These are phyloP conservation scores for Bostrychus sinensis DNA, from an alignment of 2,113 vertebrate species.

Conservation along the genomic window DNA sequence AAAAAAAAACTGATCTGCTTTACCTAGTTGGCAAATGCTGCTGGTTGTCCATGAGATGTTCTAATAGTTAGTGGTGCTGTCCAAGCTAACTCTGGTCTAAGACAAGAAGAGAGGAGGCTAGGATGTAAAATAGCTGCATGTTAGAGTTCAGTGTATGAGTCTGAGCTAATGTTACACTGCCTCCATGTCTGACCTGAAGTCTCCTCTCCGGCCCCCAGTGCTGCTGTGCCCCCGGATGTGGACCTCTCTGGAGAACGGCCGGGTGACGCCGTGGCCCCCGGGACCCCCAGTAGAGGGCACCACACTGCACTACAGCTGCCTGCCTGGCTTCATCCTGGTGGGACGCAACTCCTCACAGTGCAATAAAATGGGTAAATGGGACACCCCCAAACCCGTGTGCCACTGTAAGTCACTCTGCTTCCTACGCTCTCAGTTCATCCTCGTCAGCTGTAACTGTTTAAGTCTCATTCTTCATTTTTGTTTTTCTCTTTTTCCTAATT, in stretches of 20 bases:
- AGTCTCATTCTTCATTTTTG: too few species aligned
- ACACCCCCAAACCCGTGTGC: slow-evolving; percentile 85
- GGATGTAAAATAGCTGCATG: too few species aligned
- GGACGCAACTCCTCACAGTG: slow-evolving; percentile 83
- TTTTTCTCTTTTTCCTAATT: slow-evolving; percentile 9
- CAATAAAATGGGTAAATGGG: slow-evolving; percentile 87
- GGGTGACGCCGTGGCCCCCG: slow-evolving; percentile 70
- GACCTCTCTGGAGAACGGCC: slow-evolving; percentile 87
- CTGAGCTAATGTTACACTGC: too few species aligned
- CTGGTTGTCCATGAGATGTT: too few species aligned
- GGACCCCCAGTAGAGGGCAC: slow-evolving; percentile 85
- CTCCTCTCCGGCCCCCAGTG: slow-evolving; percentile 67
- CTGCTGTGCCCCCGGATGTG: slow-evolving; percentile 84
- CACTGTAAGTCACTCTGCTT: slow-evolving; percentile 59
- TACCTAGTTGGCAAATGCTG: too few species aligned
- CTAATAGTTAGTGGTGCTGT: too few species aligned
- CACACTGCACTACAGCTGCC: slow-evolving; percentile 82
- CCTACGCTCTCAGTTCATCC: not conserved
- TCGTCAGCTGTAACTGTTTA: not conserved
- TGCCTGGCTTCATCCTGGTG: slow-evolving; percentile 83
- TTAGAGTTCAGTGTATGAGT: too few species aligned
- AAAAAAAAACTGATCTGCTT: too few species aligned
- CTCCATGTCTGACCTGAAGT: not conserved
- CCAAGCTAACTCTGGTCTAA: too few species aligned
- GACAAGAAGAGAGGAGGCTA: too few species aligned